A percentile compares a stretch with the other conserved stretches of the same genome.
phyloP scores from a whole-genome alignment of 2,113 vertebrate species.

The Labeo catla region DNA sequence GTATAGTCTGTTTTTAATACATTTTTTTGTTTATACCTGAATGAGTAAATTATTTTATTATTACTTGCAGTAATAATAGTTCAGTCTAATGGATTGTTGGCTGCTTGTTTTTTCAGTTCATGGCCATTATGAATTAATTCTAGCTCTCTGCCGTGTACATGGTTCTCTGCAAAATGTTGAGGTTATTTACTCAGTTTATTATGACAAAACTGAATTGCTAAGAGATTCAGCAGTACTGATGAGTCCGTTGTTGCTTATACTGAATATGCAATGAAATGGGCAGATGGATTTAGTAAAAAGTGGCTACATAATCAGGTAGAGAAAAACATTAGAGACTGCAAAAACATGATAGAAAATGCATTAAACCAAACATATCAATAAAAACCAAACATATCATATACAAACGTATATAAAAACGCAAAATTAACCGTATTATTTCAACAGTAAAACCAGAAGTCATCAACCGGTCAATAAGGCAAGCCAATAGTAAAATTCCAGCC shows the following conservation, averaged over 20 bases:
- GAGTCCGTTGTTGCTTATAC: conserved; percentile 35
- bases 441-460: too few species aligned
- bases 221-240: conserved; percentile 54
- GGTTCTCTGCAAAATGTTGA: conserved; percentile 12
- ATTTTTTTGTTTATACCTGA: too few species aligned
- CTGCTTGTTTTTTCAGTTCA: background rate
- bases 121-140: background rate
- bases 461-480: too few species aligned
- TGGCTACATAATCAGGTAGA: background rate
- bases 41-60: too few species aligned
- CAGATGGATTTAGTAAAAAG: conserved; percentile 1
- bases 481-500: too few species aligned
- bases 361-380: background rate
- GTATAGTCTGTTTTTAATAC: too few species aligned
- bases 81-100: too few species aligned
- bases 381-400: background rate
- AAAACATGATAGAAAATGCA: background rate
- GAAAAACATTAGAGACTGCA: background rate
- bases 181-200: conserved; percentile 3
- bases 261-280: conserved; percentile 32
- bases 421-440: too few species aligned
- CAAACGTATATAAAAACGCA: too few species aligned
- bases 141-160: background rate
- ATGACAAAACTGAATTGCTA: conserved; percentile 36
- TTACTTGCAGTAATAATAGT: too few species aligned